Evolutionary conservation across 1,140 invertebrate species (phyloP), one percentile per base, ranked within the genome.

Genomic region (Dinoponera quadriceps): DNA sequence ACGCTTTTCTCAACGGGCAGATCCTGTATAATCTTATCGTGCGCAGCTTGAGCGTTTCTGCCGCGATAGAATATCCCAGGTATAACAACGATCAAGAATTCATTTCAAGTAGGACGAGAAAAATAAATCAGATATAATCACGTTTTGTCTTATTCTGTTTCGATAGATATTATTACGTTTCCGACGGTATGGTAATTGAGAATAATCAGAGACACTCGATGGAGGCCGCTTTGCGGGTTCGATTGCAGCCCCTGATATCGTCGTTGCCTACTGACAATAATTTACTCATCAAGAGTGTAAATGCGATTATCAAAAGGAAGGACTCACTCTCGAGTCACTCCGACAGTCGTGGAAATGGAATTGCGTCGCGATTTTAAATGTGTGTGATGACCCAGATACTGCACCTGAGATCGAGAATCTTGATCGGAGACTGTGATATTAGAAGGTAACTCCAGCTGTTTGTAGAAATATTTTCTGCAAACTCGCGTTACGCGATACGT

Each of bases 261-360:
- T n/a, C 78, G 57, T 90, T 90, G 49, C 57, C 82, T 13, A 68
- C 84, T 1, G 89, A 92, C 57, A 82, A 84, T 2, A 90, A 75
- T 57, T 84, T 83, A 13, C 81, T 90, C n/a, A 89, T 87, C 60
- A 93, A 93, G 88, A 95, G 94, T 74, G 91, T 95, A 27, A 95
- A 95, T 89, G 91, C 93, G 27, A 91, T 95, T 68, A 91, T 94
- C 73, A 95, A 95, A 89, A 78, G 89, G n/a, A 92, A 89, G 75
- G 94, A 95, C 89, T 87, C 74, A 38, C 89, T 95, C 69, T 90
- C 90, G 22, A 93, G 92, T 82, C 96, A 96, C 91, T 95, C 96
- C 0, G 96, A 96, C 89, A 96, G 95, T 88, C 93, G 96, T 90
- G 96, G 95, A 59, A 96, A 95, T 38, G 96, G 96, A 25, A 93